Percentiles rank a stretch among this genome's conserved stretches.
Conservation (phyloP, 2,797 vertebrate species). For the Cuculus canorus region DNA sequence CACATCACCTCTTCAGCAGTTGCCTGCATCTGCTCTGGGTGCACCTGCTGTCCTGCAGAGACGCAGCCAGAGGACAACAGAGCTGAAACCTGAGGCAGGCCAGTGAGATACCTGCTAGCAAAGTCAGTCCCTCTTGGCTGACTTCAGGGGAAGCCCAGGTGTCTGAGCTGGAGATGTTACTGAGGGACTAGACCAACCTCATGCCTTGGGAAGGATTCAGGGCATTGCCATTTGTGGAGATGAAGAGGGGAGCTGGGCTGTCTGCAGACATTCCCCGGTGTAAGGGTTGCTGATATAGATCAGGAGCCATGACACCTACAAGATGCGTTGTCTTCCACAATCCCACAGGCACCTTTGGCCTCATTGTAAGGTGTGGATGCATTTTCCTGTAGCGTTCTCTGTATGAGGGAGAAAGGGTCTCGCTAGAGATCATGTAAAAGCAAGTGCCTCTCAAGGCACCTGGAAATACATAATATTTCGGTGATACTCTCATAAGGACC, state of each 20-base stretch:
- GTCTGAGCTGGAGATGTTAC: not conserved
- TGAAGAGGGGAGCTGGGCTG: not conserved
- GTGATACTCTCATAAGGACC: not conserved
- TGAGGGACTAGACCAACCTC: not conserved
- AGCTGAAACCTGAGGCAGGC: not conserved
- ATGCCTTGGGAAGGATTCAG: not conserved
- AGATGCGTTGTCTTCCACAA: not conserved
- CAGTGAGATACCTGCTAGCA: not conserved
- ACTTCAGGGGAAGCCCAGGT: not conserved
- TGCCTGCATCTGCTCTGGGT: not conserved
- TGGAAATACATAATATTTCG: fast-evolving
- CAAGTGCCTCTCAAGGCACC: not conserved
- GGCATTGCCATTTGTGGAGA: not conserved
- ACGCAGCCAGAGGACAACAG: not conserved
- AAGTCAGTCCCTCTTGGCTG: not conserved
- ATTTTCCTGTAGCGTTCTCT: not conserved
- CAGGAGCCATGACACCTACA: not conserved
- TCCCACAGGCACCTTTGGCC: not conserved
- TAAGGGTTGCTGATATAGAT: not conserved
- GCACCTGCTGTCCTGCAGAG: not conserved
- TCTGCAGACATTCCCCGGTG: not conserved
- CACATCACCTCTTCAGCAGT: not conserved
- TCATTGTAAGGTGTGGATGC: not conserved
- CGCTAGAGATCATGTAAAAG: not conserved
- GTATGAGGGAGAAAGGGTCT: not conserved